A percentile compares a stretch with the other conserved stretches of the same genome.
These are phyloP conservation scores for Calycopis cecrops DNA, from an alignment of 1,140 invertebrate species.

Conservation along the genomic window DNA sequence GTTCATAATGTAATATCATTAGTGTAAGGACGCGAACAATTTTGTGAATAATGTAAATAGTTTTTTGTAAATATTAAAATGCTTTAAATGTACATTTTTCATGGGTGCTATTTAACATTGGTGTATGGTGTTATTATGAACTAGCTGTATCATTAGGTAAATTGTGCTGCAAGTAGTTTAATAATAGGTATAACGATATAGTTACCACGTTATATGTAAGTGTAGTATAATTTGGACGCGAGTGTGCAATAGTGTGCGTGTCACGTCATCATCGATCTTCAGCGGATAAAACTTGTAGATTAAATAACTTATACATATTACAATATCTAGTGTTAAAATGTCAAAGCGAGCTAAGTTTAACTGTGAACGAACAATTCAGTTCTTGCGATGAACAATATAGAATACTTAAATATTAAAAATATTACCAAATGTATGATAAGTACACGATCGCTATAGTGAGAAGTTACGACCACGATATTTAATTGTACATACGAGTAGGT, in stretches of 20 bases:
- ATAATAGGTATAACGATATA: slow-evolving; percentile 50
- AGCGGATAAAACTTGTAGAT: slow-evolving; percentile 19
- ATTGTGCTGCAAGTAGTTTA: slow-evolving; percentile 46
- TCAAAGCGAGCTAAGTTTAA: slow-evolving; percentile 14
- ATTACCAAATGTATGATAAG: not conserved
- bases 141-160: slow-evolving; percentile 36
- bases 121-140: slow-evolving; percentile 61
- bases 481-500: no score
- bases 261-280: slow-evolving; percentile 17
- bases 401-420: no score
- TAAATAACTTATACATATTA: slow-evolving; percentile 20
- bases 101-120: slow-evolving; percentile 70
- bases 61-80: slow-evolving; percentile 25
- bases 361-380: not conserved
- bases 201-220: slow-evolving; percentile 60
- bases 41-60: slow-evolving; percentile 37
- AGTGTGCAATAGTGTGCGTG: slow-evolving; percentile 67
- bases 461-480: no score
- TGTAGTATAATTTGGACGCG: slow-evolving; percentile 59
- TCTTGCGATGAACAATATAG: no score
- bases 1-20: not conserved
- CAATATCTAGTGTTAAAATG: slow-evolving; percentile 34
- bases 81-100: slow-evolving; percentile 67
- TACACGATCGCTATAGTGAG: not conserved
- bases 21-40: not conserved